Conservation (phyloP, 2,888 invertebrate species). For the Oxytorus armatus region DNA sequence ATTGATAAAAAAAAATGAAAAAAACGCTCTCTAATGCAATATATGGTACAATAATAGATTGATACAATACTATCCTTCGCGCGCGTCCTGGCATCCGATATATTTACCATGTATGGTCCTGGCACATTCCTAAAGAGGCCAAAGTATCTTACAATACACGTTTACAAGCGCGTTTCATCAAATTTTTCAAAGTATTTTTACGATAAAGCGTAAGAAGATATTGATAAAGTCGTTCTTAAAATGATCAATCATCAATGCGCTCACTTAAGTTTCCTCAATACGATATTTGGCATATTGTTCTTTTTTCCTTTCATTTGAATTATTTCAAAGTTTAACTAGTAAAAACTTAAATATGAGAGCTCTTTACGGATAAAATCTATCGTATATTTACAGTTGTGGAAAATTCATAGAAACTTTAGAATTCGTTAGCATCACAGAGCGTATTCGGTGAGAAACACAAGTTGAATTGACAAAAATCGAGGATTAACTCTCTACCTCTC, state of each 20-base stretch:
- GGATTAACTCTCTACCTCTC: constrained; percentile 1
- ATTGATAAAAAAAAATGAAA: constrained; percentile 2
- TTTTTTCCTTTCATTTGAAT: neutral
- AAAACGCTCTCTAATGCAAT: constrained; percentile 24
- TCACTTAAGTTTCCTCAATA: constrained; percentile 26
- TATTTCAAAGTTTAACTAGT: constrained; percentile 27
- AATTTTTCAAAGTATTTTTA: constrained; percentile 21
- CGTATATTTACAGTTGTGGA: constrained; percentile 49
- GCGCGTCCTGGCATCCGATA: constrained; percentile 37
- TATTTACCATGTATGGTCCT: constrained; percentile 66
- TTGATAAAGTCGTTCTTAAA: constrained; percentile 31
- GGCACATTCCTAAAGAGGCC: constrained; percentile 58
- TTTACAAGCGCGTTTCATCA: constrained; percentile 38
- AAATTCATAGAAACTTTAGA: constrained; percentile 60
- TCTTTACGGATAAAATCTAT: constrained; percentile 24
- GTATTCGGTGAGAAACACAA: constrained; percentile 53
- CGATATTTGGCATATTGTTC: constrained; percentile 51
- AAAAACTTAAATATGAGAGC: constrained; percentile 35
- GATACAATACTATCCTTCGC: constrained; percentile 41
- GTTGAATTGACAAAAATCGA: constrained; percentile 52
- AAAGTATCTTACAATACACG: constrained; percentile 49
- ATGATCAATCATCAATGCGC: constrained; percentile 35
- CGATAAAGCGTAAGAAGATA: constrained; percentile 20
- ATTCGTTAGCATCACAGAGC: constrained; percentile 65
- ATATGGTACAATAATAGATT: constrained; percentile 28